phyloP scores from a whole-genome alignment of 2,888 invertebrate species.

The Lochmaea crataegi region DNA sequence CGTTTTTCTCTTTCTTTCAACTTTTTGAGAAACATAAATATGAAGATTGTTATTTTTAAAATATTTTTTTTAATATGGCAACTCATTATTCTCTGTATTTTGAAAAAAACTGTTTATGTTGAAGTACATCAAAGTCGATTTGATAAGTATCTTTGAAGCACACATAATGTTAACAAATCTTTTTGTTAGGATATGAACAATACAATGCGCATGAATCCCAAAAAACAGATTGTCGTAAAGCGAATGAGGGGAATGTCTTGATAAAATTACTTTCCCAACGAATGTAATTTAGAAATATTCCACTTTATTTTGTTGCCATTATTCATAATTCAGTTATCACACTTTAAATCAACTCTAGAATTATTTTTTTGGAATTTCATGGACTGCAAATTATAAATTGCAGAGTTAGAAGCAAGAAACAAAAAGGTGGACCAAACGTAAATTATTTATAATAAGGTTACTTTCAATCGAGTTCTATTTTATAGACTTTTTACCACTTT shows the following conservation, averaged over 20 bases:
- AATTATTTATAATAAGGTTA: too few species aligned
- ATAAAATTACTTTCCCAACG: conserved; percentile 52
- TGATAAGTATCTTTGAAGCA: conserved; percentile 42
- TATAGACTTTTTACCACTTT: too few species aligned
- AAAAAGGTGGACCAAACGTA: too few species aligned
- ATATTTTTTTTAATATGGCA: too few species aligned
- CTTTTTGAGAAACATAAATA: too few species aligned
- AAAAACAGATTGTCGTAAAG: conserved; percentile 60
- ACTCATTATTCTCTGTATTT: too few species aligned
- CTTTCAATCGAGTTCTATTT: too few species aligned
- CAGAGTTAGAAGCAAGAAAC: too few species aligned
- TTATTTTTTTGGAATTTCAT: too few species aligned
- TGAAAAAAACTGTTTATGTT: background rate
- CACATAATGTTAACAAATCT: conserved; percentile 23
- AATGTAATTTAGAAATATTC: conserved; percentile 52
- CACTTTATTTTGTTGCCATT: conserved; percentile 24
- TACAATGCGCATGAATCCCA: conserved; percentile 40
- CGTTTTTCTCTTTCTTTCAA: too few species aligned
- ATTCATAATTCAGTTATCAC: conserved; percentile 3
- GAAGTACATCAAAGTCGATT: conserved; percentile 46
- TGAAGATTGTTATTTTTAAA: too few species aligned
- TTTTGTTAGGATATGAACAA: conserved; percentile 42
- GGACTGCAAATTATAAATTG: too few species aligned
- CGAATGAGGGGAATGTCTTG: conserved; percentile 59
- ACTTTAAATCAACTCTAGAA: background rate